These are phyloP conservation scores for Blera fallax DNA, from an alignment of 2,888 invertebrate genomes.

Conservation along the genomic window DNA sequence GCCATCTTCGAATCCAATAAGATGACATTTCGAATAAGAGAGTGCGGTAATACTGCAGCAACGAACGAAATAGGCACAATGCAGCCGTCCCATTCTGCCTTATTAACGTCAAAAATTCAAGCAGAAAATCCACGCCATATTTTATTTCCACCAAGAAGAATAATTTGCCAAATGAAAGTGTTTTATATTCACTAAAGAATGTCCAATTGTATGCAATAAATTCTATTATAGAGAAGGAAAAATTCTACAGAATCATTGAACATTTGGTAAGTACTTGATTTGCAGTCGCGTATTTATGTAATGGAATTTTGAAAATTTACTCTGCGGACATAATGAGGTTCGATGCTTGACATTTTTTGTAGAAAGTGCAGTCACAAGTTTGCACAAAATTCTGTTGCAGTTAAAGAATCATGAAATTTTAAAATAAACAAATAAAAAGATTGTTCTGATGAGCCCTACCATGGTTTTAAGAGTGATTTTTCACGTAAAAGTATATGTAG, in stretches of 20 bases:
- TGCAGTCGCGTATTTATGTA: constrained; percentile 50
- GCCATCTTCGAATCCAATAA: constrained; percentile 41
- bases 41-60: constrained; percentile 31
- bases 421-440: neutral
- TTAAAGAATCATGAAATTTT: neutral
- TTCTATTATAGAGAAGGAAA: neutral
- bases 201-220: constrained; percentile 3
- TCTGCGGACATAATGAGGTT: constrained; percentile 66
- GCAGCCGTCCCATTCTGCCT: constrained; percentile 28
- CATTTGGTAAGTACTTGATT: constrained; percentile 28
- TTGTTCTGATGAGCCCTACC: neutral
- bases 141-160: constrained; percentile 76
- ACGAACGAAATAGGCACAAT: neutral
- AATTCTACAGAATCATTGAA: neutral
- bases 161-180: constrained; percentile 66
- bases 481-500: neutral
- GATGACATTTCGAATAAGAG: constrained; percentile 37
- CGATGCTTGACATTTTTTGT: constrained; percentile 35
- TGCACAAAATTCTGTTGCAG: neutral
- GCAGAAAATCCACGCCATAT: constrained; percentile 78
- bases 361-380: constrained; percentile 42
- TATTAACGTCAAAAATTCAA: constrained; percentile 57
- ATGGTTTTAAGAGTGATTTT: neutral
- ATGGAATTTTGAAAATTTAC: constrained; percentile 39
- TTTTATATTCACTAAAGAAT: constrained; percentile 9